Conservation (phyloP, 1,140 invertebrate species). For the Adoxophyes honmai region DNA sequence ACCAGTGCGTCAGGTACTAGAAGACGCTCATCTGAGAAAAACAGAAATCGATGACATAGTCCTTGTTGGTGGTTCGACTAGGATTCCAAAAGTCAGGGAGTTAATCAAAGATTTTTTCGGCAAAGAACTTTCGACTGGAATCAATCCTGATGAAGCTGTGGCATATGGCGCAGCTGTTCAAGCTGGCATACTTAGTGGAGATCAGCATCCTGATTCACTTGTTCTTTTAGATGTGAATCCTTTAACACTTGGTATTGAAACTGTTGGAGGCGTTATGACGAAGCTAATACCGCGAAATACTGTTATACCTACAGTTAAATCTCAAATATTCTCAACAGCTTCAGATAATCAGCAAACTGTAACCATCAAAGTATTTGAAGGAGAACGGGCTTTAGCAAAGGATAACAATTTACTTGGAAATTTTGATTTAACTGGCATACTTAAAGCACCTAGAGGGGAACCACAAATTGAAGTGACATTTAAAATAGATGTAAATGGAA, state of each 20-base stretch:
- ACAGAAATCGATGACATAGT: slow-evolving; percentile 93
- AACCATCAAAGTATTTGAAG: slow-evolving; percentile 84
- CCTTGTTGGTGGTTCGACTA: slow-evolving; percentile 65
- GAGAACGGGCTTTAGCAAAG: slow-evolving; percentile 84
- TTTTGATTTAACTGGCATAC: slow-evolving; percentile 86
- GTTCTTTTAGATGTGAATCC: slow-evolving; percentile 83
- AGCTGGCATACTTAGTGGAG: slow-evolving; percentile 79
- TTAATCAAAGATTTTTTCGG: slow-evolving; percentile 67
- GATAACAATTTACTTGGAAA: slow-evolving; percentile 87
- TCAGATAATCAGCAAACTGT: slow-evolving; percentile 83
- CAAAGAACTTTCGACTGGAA: slow-evolving; percentile 54
- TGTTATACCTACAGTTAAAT: slow-evolving; percentile 80
- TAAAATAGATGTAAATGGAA: slow-evolving; percentile 78
- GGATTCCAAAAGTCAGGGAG: slow-evolving; percentile 68
- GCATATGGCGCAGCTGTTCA: slow-evolving; percentile 81
- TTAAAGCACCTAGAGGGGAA: slow-evolving; percentile 72
- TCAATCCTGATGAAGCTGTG: slow-evolving; percentile 82
- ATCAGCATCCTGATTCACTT: slow-evolving; percentile 79
- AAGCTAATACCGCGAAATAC: slow-evolving; percentile 80
- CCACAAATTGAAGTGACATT: slow-evolving; percentile 80
- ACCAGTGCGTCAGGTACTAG: slow-evolving; percentile 89
- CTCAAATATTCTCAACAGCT: slow-evolving; percentile 80
- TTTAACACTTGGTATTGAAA: slow-evolving; percentile 52
- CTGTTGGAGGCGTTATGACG: slow-evolving; percentile 80
- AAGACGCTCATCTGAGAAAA: slow-evolving; percentile 91